Evolutionary conservation across 2,797 vertebrate genomes (phyloP).

Genomic region (Acanthis flammea): DNA sequence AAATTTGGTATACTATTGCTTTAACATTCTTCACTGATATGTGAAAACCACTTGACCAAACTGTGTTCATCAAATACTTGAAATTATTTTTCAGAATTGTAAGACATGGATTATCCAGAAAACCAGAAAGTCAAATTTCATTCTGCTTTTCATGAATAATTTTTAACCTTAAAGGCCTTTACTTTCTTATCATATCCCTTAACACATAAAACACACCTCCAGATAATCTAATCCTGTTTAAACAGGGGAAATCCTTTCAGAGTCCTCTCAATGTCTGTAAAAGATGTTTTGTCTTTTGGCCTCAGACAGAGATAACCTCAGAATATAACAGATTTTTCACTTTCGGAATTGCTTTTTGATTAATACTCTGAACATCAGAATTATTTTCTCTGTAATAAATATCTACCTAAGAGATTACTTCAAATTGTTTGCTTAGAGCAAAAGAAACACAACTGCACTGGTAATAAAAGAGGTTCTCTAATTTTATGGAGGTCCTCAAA

Average conservation of each 20-base stretch:
- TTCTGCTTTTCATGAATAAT: not conserved
- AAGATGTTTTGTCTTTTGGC: not conserved
- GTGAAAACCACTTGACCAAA: not conserved
- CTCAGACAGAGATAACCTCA: not conserved
- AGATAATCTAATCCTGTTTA: not conserved
- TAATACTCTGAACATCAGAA: not conserved
- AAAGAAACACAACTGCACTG: not conserved
- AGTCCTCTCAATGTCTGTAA: not conserved
- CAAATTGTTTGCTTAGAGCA: not conserved
- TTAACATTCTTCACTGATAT: not conserved
- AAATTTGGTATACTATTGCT: not conserved
- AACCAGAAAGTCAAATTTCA: not conserved
- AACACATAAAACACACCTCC: not conserved
- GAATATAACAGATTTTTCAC: not conserved
- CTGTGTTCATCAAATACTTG: not conserved
- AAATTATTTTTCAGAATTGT: not conserved
- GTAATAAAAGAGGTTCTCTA: not conserved
- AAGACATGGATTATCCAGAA: not conserved
- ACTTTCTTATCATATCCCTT: not conserved
- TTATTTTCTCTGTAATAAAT: not conserved
- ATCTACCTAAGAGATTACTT: not conserved
- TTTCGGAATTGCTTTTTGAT: not conserved
- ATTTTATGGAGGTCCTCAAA: not conserved
- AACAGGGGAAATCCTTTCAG: not conserved
- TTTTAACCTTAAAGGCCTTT: not conserved